Evolutionary conservation across 2,888 invertebrate genomes (phyloP).

Genomic region (Heteromurus nitidus): DNA sequence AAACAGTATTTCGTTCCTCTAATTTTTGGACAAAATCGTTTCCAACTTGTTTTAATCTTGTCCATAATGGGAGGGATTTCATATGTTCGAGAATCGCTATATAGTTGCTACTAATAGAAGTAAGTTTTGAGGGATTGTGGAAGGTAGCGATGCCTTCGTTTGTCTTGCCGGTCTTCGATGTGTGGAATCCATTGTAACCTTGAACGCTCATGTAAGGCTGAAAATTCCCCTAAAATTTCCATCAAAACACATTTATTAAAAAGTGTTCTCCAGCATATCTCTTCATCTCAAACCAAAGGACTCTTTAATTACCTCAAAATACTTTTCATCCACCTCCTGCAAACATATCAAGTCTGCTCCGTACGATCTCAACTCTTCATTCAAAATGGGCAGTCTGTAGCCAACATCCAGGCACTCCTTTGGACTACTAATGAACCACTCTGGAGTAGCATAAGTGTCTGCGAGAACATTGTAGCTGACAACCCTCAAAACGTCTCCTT

Average conservation of each 20-base stretch:
- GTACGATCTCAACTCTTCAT: constrained; percentile 89
- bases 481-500: constrained; percentile 80
- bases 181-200: constrained; percentile 78
- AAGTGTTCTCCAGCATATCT: too few species aligned
- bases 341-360: constrained; percentile 92
- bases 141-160: constrained; percentile 90
- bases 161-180: constrained; percentile 84
- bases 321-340: constrained; percentile 92
- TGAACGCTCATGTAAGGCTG: constrained; percentile 57
- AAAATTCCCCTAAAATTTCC: constrained; percentile 68
- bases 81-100: constrained; percentile 65
- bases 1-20: constrained; percentile 69
- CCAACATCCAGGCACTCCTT: constrained; percentile 86
- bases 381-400: constrained; percentile 89
- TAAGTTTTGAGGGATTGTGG: constrained; percentile 82
- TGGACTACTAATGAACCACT: constrained; percentile 85
- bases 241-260: too few species aligned
- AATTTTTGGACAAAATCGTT: constrained; percentile 44
- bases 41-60: constrained; percentile 19
- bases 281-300: neutral
- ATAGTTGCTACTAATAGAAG: constrained; percentile 36
- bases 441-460: constrained; percentile 91
- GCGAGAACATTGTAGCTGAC: constrained; percentile 94
- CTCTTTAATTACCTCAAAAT: constrained; percentile 78
- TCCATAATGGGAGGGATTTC: constrained; percentile 65